A percentile compares a stretch with the other conserved stretches of the same genome.
These are phyloP conservation scores for Dexiosoma caninum DNA, from an alignment of 2,888 invertebrate genomes.

Conservation along the genomic window DNA sequence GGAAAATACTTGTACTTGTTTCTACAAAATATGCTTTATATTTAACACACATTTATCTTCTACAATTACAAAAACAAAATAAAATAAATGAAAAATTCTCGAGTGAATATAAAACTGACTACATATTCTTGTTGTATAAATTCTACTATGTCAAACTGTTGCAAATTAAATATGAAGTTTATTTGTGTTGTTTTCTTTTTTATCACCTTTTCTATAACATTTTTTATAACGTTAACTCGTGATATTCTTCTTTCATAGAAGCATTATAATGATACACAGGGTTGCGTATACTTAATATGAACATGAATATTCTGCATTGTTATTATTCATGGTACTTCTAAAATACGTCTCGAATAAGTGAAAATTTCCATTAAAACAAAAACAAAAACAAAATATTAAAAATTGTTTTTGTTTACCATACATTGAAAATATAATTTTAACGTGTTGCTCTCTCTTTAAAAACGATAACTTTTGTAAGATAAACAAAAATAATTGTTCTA, in stretches of 20 bases:
- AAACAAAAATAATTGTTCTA: neutral
- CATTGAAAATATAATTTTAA: no score
- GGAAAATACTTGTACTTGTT: neutral
- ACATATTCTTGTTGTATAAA: neutral
- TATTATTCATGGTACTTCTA: no score
- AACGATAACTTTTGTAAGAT: no score
- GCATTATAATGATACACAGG: neutral
- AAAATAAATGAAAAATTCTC: no score
- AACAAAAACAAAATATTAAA: no score
- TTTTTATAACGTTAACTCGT: neutral
- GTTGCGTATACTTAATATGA: no score
- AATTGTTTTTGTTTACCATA: neutral
- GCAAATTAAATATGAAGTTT: neutral
- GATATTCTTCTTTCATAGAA: neutral
- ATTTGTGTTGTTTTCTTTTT: neutral
- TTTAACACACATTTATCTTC: conserved; percentile 16
- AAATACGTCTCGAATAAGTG: no score
- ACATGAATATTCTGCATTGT: no score
- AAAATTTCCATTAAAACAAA: no score
- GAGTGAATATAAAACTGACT: no score
- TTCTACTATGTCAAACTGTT: neutral
- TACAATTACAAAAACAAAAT: neutral
- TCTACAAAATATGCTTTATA: conserved; percentile 8
- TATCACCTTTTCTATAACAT: neutral
- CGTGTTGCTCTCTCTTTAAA: no score